Evolutionary conservation across 2,113 vertebrate species (phyloP).

Genomic region (Phrynosoma blainvillii): DNA sequence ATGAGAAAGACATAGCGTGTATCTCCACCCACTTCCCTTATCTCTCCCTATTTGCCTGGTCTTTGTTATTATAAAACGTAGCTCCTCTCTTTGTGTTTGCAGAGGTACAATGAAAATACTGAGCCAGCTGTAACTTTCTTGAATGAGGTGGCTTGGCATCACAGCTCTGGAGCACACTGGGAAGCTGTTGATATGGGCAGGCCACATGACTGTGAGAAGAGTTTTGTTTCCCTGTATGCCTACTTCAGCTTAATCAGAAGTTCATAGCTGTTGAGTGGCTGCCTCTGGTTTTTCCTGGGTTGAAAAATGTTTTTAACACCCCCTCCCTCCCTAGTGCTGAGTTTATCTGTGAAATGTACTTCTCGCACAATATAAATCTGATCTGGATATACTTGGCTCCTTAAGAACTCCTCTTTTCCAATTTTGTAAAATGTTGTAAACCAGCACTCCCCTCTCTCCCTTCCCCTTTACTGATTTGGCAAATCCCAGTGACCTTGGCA

Average conservation of each 20-base stretch:
- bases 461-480: conserved; percentile 38
- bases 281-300: conserved; percentile 72
- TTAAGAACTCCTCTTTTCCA: conserved; percentile 72
- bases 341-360: conserved; percentile 72
- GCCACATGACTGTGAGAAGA: conserved; percentile 72
- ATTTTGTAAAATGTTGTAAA: conserved; percentile 59
- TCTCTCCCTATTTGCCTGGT: conserved; percentile 51
- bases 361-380: conserved; percentile 69
- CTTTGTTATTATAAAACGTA: conserved; percentile 70
- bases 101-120: conserved; percentile 58
- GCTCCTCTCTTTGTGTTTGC: conserved; percentile 58
- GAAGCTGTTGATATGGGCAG: conserved; percentile 70
- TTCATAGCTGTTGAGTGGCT: conserved; percentile 71
- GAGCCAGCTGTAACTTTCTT: conserved; percentile 69
- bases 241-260: conserved; percentile 68
- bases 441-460: conserved; percentile 3
- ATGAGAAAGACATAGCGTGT: background rate
- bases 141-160: conserved; percentile 69
- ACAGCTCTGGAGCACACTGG: conserved; percentile 63
- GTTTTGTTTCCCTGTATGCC: conserved; percentile 59
- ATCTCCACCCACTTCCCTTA: conserved; percentile 35
- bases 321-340: conserved; percentile 43
- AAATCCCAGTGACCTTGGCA: conserved; percentile 79
- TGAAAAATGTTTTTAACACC: conserved; percentile 58
- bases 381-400: conserved; percentile 64